Conservation (phyloP, 2,113 vertebrate genomes). For the Tenrec ecaudatus region DNA sequence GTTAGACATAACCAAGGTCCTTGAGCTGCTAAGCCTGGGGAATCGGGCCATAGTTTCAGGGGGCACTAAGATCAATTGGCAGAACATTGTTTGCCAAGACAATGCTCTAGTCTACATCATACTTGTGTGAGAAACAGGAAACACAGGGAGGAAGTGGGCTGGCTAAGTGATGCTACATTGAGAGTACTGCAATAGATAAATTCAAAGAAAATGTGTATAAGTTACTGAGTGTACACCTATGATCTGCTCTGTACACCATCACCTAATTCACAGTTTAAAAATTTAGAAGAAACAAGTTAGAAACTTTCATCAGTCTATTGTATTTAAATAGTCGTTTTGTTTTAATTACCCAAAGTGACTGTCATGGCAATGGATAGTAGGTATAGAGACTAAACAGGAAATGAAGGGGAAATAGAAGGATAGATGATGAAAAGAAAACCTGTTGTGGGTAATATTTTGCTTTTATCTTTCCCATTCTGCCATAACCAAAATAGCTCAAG, state of each 20-base stretch:
- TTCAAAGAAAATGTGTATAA: background rate
- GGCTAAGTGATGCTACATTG: too few relatives aligned
- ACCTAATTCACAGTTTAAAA: too few relatives aligned
- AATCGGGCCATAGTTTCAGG: too few relatives aligned
- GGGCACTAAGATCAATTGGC: too few relatives aligned
- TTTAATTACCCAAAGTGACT: constrained; percentile 50
- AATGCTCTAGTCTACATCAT: too few relatives aligned
- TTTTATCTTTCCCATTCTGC: background rate
- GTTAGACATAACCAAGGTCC: too few relatives aligned
- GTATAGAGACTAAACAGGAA: constrained; percentile 17
- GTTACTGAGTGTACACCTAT: background rate
- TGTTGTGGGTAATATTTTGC: constrained; percentile 3
- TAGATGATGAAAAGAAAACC: constrained; percentile 4
- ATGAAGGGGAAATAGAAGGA: background rate
- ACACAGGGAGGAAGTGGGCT: too few relatives aligned
- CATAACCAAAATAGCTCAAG: constrained; percentile 14
- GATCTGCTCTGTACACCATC: too few relatives aligned
- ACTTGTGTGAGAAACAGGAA: too few relatives aligned
- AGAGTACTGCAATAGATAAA: too few relatives aligned
- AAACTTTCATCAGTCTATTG: constrained; percentile 12
- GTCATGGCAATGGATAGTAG: constrained; percentile 1
- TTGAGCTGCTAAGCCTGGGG: too few relatives aligned
- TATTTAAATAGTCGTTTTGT: constrained; percentile 53
- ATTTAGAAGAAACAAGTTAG: constrained; percentile 20
- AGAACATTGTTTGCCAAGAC: too few relatives aligned